Conservation (phyloP, 2,888 invertebrate genomes). For the Eulithis prunata region DNA sequence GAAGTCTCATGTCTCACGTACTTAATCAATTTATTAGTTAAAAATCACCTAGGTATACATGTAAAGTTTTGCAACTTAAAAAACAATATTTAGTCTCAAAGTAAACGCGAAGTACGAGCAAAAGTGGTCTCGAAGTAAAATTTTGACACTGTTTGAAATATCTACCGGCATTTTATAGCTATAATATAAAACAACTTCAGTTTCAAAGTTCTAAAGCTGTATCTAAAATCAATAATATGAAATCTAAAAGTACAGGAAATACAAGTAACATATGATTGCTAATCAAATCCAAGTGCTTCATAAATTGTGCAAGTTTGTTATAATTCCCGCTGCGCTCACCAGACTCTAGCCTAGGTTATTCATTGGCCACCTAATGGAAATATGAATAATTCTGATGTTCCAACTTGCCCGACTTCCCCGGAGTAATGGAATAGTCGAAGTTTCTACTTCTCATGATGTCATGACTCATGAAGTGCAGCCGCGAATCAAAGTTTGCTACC, state of each 20-base stretch:
- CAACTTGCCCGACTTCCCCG: conserved; percentile 27
- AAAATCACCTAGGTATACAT: no score
- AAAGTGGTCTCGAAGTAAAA: no score
- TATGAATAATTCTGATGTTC: conserved; percentile 52
- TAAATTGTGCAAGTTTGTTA: conserved; percentile 20
- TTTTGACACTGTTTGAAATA: no score
- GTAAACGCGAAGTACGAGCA: no score
- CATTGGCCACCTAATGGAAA: conserved; percentile 50
- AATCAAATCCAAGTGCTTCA: conserved; percentile 18
- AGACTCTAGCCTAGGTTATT: conserved; percentile 39
- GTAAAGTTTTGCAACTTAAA: no score
- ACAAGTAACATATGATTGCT: conserved; percentile 11
- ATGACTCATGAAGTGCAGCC: conserved; percentile 18
- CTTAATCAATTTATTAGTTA: no score
- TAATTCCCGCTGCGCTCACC: conserved; percentile 21
- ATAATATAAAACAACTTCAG: no score
- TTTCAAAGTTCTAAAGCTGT: no score
- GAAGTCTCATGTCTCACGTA: no score
- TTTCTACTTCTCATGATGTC: conserved; percentile 33
- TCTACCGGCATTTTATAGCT: no score
- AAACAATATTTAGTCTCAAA: no score
- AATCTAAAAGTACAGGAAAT: not conserved
- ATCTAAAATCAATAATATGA: no score
- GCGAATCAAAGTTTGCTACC: conserved; percentile 30
- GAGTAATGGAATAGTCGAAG: conserved; percentile 39